These are phyloP conservation scores for Trachops cirrhosus DNA, from an alignment of 2,797 vertebrate genomes.

Conservation along the genomic window DNA sequence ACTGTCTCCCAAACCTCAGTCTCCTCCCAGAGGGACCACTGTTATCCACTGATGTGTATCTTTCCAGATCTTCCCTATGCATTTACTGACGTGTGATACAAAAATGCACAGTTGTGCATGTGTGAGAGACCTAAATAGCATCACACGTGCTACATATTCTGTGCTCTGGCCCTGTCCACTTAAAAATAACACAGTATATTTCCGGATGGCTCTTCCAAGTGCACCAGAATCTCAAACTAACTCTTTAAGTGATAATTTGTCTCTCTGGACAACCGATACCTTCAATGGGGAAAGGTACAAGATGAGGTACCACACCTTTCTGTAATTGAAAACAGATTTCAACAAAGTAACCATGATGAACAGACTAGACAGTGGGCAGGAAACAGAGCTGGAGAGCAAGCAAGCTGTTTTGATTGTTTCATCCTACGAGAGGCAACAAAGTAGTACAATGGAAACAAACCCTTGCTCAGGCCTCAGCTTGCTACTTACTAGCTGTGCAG, in stretches of 20 bases:
- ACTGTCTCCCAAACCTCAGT: not conserved
- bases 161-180: not conserved
- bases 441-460: not conserved
- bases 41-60: no score
- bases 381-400: not conserved
- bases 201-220: not conserved
- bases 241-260: accelerated
- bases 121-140: not conserved
- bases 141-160: not conserved
- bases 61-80: no score
- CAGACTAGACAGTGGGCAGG: accelerated
- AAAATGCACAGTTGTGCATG: not conserved
- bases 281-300: not conserved
- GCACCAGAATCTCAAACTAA: no score
- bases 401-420: not conserved
- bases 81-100: not conserved
- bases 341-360: not conserved
- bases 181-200: not conserved
- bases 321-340: not conserved
- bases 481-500: not conserved
- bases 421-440: not conserved
- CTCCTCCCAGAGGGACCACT: not conserved
- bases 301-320: accelerated
- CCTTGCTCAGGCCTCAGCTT: accelerated
- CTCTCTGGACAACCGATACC: not conserved